Conservation (phyloP, 2,797 vertebrate species). For the Ctenosaura bakeri region DNA sequence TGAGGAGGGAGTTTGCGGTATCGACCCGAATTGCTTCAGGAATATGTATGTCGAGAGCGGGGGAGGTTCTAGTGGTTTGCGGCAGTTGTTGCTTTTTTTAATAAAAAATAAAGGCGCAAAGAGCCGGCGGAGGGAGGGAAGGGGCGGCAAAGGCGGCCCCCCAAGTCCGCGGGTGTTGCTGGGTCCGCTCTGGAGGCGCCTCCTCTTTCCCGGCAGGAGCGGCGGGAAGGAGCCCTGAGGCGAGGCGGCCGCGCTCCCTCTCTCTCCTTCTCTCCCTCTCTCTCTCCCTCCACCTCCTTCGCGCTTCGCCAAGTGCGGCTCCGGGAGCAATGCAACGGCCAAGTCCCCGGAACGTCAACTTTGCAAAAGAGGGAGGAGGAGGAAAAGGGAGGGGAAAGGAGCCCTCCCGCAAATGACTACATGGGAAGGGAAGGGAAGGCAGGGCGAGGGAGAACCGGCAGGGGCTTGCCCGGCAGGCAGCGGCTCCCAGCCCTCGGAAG, state of each 20-base stretch:
- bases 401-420: slow-evolving; percentile 76
- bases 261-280: too few species aligned
- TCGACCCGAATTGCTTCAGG: slow-evolving; percentile 47
- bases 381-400: slow-evolving; percentile 21
- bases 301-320: slow-evolving; percentile 67
- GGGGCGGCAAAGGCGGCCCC: slow-evolving; percentile 51
- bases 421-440: slow-evolving; percentile 52
- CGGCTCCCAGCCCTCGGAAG: slow-evolving; percentile 49
- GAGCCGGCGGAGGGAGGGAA: slow-evolving; percentile 45
- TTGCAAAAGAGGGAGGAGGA: slow-evolving; percentile 74
- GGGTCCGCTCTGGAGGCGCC: slow-evolving; percentile 55
- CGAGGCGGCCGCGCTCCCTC: slow-evolving; percentile 66
- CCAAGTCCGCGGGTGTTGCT: slow-evolving; percentile 63
- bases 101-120: slow-evolving; percentile 35
- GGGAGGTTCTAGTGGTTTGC: slow-evolving; percentile 7
- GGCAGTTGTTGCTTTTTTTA: too few species aligned
- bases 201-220: slow-evolving; percentile 54
- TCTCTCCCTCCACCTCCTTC: slow-evolving; percentile 23
- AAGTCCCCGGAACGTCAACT: slow-evolving; percentile 79
- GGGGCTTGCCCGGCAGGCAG: slow-evolving; percentile 72
- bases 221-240: slow-evolving; percentile 21
- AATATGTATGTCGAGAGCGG: not conserved
- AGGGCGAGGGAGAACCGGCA: slow-evolving; percentile 53
- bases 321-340: slow-evolving; percentile 65
- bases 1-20: slow-evolving; percentile 46